These are phyloP conservation scores for Chlorodrepanis virens DNA, from an alignment of 2,113 vertebrate genomes.

Conservation along the genomic window DNA sequence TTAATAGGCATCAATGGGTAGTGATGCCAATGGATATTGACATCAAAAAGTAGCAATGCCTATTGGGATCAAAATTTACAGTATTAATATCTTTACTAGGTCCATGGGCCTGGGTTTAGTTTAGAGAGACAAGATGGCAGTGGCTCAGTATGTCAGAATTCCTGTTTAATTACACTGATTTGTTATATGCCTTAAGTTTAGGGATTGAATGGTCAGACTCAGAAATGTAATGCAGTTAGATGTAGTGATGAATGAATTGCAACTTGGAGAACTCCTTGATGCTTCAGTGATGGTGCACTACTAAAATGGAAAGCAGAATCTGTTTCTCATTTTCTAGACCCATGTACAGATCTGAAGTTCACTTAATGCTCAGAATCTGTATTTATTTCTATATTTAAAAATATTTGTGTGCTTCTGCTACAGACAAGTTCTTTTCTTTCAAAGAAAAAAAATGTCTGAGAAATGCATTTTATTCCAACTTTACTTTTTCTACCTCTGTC, in stretches of 20 bases:
- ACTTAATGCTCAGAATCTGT: neutral
- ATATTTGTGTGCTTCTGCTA: neutral
- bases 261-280: neutral
- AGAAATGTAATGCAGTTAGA: neutral
- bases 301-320: neutral
- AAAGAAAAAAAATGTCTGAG: neutral
- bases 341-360: neutral
- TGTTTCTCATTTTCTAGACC: neutral
- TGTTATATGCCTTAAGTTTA: neutral
- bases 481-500: neutral
- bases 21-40: neutral
- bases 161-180: neutral
- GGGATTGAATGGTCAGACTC: neutral
- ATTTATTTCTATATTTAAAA: slow-evolving; percentile 3
- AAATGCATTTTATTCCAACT: neutral
- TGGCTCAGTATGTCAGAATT: neutral
- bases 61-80: neutral
- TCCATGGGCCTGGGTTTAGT: neutral
- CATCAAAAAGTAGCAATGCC: neutral
- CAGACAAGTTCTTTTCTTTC: neutral
- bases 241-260: neutral
- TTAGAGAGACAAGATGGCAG: neutral
- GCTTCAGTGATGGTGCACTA: neutral
- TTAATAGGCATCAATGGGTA: neutral
- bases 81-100: neutral